Base-by-base conservation (phyloP, 2,888 invertebrate species). In the Graphium colonna region DNA sequence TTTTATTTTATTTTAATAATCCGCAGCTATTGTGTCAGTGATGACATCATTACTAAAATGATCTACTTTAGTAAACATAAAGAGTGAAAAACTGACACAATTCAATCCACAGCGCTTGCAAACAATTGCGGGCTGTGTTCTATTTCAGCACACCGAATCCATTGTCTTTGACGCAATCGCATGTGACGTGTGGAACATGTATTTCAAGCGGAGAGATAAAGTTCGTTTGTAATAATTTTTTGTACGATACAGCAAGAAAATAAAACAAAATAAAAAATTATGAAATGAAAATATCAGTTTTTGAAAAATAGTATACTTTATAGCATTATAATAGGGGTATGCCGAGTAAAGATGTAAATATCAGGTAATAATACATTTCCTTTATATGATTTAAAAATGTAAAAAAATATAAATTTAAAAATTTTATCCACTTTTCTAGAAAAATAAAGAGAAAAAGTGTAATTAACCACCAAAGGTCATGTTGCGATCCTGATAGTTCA, bases 41-140 rank as follows among this genome's bases (percentile, higher is more conserved):
- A 21, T 49, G 28, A 49, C 41, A 31, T 41, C 40, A 49, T 41
- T 41, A n/a, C 26, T n/a, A 39, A 26, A 44, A 28, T 44, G 44
- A 45, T 44, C 39, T 13, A 51, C 39, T 44, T 51, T 28, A 15
- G 38, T 28, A 9, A 38, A 45, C 21, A 44, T 38, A 44, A 51
- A 39, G 38, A 28, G 26, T 43, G 28, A 26, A 51, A 39, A 51
- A 28, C 38, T 43, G 28, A n/a, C 18, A 18, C 42, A 42, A 50
- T 39, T 28, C 51, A 45, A 51, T 51, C 51, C 51, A 45, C 44
- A 38, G 51, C 39, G 33, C 44, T 12, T 26, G 38, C 38, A 28
- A 45, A 51, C 51, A 51, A 51, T 51, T 36, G 33, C 18, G 44
- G 4, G 12, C 16, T 38, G 44, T 16, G 44, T 12, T 43, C 36